phyloP scores from a whole-genome alignment of 2,113 vertebrate genomes.

The Zosterops borbonicus region DNA sequence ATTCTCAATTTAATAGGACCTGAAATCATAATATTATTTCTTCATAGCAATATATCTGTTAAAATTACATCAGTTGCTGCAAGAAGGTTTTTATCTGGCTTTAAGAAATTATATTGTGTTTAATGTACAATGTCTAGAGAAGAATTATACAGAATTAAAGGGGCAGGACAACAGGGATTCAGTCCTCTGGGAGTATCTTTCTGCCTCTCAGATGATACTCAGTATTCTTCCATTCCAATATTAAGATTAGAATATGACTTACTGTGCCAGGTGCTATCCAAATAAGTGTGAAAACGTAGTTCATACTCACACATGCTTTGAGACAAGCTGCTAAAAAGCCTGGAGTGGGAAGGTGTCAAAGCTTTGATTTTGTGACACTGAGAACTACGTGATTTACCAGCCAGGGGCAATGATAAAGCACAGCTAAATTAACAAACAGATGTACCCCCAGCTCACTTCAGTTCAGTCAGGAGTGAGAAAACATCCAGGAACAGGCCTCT shows the following conservation, averaged over 20 bases:
- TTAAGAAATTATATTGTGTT: not conserved
- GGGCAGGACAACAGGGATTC: not conserved
- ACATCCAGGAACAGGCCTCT: not conserved
- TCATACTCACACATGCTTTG: not conserved
- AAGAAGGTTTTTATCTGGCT: not conserved
- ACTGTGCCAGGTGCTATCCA: not conserved
- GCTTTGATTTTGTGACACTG: not conserved
- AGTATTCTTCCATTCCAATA: not conserved
- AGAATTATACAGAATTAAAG: not conserved
- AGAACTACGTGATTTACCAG: not conserved
- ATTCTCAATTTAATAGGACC: not conserved
- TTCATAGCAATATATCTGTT: not conserved
- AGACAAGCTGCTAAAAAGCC: not conserved
- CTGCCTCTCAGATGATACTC: not conserved
- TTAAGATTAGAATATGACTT: not conserved
- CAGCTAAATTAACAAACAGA: accelerated
- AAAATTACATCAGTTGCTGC: not conserved
- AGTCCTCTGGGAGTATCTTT: not conserved
- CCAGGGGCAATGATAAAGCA: not conserved
- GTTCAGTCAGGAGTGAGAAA: not conserved
- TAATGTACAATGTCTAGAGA: not conserved
- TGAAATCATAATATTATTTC: not conserved
- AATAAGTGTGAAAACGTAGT: not conserved
- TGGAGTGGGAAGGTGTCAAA: not conserved
- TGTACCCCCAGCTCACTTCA: accelerated